phyloP scores from a whole-genome alignment of 2,888 invertebrate genomes.

The Ypsolopha sequella region DNA sequence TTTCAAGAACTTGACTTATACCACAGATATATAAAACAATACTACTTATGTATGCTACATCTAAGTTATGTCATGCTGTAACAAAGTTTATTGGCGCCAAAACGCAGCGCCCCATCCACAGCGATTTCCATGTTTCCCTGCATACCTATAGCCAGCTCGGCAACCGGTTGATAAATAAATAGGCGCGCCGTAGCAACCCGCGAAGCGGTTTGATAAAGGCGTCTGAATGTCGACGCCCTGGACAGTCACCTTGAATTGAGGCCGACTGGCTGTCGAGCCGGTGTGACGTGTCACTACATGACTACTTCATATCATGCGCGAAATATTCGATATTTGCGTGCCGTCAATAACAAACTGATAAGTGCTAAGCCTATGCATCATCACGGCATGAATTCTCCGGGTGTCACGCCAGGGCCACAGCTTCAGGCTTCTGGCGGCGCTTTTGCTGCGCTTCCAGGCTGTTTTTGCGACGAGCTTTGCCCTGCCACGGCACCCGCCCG shows the following conservation, averaged over 20 bases:
- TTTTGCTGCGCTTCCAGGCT: too few relatives aligned
- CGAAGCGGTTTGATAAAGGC: constrained; percentile 43
- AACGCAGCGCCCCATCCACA: neutral
- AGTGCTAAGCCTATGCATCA: too few relatives aligned
- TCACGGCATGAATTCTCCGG: too few relatives aligned
- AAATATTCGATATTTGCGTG: constrained; percentile 23
- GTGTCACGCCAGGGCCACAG: too few relatives aligned
- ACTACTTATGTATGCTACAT: too few relatives aligned
- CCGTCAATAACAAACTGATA: too few relatives aligned
- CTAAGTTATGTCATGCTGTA: too few relatives aligned
- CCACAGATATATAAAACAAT: too few relatives aligned
- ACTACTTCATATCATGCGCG: constrained; percentile 16
- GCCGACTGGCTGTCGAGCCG: constrained; percentile 32
- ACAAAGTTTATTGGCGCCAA: neutral
- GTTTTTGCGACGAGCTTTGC: too few relatives aligned
- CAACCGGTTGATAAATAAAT: constrained; percentile 24
- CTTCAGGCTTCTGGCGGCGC: too few relatives aligned
- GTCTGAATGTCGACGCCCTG: constrained; percentile 63
- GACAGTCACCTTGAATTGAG: constrained; percentile 56
- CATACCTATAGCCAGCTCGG: constrained; percentile 5
- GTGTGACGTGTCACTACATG: constrained; percentile 12
- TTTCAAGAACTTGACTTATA: too few relatives aligned
- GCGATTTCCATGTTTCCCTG: neutral
- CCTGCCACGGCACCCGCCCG: too few relatives aligned
- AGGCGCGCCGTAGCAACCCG: constrained; percentile 28